phyloP scores from a whole-genome alignment of 2,888 invertebrate genomes.

The Chymomyza fuscimana region DNA sequence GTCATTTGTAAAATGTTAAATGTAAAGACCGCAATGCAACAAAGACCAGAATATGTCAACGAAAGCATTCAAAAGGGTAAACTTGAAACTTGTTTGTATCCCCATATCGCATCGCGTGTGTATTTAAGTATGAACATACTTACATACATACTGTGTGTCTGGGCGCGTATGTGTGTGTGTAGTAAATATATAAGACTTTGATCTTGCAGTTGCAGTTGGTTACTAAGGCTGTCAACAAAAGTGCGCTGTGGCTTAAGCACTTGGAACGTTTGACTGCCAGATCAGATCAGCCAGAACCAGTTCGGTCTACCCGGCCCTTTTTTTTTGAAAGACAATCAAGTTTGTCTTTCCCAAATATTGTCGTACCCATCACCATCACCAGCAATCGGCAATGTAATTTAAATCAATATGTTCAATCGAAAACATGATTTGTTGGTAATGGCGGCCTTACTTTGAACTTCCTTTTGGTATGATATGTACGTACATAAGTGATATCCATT shows the following conservation, averaged over 20 bases:
- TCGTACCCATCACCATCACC: slow-evolving; percentile 41
- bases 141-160: slow-evolving; percentile 27
- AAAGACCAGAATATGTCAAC: slow-evolving; percentile 45
- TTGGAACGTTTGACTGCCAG: slow-evolving; percentile 36
- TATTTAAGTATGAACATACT: not conserved
- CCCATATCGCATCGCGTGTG: not conserved
- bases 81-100: slow-evolving; percentile 65
- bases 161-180: slow-evolving; percentile 32
- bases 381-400: slow-evolving; percentile 75
- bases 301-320: slow-evolving; percentile 31
- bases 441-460: slow-evolving; percentile 70
- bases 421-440: slow-evolving; percentile 76
- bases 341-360: slow-evolving; percentile 45
- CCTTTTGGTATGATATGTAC: slow-evolving; percentile 4
- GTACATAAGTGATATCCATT: slow-evolving; percentile 1
- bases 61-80: slow-evolving; percentile 48
- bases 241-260: slow-evolving; percentile 68
- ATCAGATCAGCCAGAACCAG: slow-evolving; percentile 42
- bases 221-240: slow-evolving; percentile 75
- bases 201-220: slow-evolving; percentile 38
- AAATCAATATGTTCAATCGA: slow-evolving; percentile 78
- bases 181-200: slow-evolving; percentile 20
- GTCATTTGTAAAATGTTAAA: slow-evolving; percentile 64
- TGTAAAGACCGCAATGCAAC: slow-evolving; percentile 25
- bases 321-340: slow-evolving; percentile 40